Evolutionary conservation across 2,113 vertebrate genomes (phyloP).

Genomic region (Rhombomys opimus): DNA sequence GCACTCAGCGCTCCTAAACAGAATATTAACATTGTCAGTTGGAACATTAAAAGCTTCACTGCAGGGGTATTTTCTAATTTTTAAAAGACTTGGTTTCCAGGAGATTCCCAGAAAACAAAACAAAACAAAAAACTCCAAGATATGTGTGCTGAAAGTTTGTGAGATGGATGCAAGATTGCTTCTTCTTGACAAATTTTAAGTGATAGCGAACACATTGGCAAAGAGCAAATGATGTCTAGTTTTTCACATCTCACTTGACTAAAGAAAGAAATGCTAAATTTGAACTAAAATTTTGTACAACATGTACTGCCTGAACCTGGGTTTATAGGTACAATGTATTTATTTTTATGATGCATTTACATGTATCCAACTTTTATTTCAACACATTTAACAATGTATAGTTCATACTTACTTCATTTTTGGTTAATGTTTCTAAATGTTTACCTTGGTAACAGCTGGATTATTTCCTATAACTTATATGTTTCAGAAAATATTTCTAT

Average conservation of each 20-base stretch:
- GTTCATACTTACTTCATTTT: slow-evolving; percentile 45
- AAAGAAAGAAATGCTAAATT: not conserved
- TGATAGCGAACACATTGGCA: not conserved
- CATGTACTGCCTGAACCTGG: accelerated
- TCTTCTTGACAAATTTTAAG: slow-evolving; percentile 10
- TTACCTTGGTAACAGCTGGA: not conserved
- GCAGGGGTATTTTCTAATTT: not conserved
- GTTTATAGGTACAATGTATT: not conserved
- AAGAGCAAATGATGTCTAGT: not conserved
- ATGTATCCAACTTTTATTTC: slow-evolving; percentile 20
- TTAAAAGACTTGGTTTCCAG: not conserved
- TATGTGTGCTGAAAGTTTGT: not conserved
- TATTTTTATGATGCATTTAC: not conserved
- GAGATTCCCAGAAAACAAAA: not conserved
- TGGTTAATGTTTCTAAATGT: slow-evolving; percentile 19
- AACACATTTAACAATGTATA: not conserved
- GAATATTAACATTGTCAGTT: not conserved
- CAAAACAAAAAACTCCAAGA: not conserved
- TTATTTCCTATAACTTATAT: slow-evolving; percentile 7
- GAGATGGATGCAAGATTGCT: not conserved
- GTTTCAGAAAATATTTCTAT: not conserved
- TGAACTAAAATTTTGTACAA: not conserved
- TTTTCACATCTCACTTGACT: not conserved
- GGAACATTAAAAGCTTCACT: not conserved
- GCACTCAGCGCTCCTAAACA: not conserved